Percentiles rank a stretch among this genome's conserved stretches.
These are phyloP conservation scores for Calameuta filiformis DNA, from an alignment of 2,888 invertebrate species.

Conservation along the genomic window DNA sequence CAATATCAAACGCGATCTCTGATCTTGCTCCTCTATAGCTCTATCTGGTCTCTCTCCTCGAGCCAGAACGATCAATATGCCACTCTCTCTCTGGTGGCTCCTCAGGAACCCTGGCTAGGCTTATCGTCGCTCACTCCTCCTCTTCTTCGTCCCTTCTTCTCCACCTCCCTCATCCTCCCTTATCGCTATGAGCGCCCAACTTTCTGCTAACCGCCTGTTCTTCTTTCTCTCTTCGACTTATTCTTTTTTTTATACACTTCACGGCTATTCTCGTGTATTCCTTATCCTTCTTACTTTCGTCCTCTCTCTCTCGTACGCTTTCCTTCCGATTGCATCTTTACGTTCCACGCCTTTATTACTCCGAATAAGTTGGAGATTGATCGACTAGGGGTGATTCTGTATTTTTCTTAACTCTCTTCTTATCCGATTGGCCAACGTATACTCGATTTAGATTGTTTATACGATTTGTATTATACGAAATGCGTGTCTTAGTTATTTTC, in stretches of 20 bases:
- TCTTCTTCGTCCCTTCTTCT: no score
- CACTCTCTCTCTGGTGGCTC: neutral
- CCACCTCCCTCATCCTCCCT: neutral
- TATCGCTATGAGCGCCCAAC: neutral
- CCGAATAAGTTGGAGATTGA: neutral
- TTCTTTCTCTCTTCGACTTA: neutral
- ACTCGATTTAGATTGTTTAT: neutral
- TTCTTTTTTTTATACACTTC: neutral
- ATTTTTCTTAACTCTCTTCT: neutral
- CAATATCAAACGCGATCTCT: neutral
- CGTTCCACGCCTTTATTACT: neutral
- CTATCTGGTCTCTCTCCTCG: neutral
- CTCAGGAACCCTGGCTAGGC: neutral
- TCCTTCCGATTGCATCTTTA: slow-evolving; percentile 1
- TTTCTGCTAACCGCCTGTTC: neutral
- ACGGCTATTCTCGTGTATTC: neutral
- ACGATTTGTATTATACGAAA: neutral
- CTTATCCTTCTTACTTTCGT: slow-evolving; percentile 5
- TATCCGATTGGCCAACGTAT: neutral
- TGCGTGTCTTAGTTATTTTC: neutral
- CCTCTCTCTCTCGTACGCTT: slow-evolving; percentile 4
- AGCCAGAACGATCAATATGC: neutral
- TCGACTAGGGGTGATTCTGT: neutral
- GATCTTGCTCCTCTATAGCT: neutral
- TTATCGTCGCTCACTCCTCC: neutral